Conservation (phyloP, 2,888 invertebrate species). For the Latheticus oryzae region DNA sequence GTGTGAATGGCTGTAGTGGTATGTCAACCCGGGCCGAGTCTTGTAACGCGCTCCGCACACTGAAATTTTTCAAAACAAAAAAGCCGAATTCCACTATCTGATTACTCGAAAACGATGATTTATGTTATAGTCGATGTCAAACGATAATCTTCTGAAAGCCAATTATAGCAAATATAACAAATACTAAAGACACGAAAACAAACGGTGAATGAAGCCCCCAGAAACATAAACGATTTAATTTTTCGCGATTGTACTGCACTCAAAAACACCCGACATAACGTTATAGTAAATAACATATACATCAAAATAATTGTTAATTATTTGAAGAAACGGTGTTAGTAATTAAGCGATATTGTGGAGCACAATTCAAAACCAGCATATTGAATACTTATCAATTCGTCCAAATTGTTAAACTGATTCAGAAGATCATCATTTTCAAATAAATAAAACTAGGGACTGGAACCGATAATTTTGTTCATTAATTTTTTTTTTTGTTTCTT, state of each 20-base stretch:
- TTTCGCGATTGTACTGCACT: background rate
- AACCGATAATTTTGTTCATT: conserved; percentile 55
- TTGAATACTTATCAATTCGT: conserved; percentile 30
- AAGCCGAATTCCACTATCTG: conserved; percentile 38
- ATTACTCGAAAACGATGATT: conserved; percentile 38
- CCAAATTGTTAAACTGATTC: conserved; percentile 38
- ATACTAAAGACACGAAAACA: conserved; percentile 7
- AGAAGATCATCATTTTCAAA: conserved; percentile 54
- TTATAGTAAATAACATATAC: too few relatives aligned
- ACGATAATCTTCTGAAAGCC: conserved; percentile 49
- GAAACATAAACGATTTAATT: conserved; percentile 3
- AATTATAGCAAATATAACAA: conserved; percentile 13
- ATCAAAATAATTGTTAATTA: too few relatives aligned
- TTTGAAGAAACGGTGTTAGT: conserved; percentile 22
- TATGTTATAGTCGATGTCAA: conserved; percentile 42
- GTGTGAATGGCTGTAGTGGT: conserved; percentile 95
- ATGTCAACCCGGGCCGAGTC: conserved; percentile 94
- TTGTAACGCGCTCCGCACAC: conserved; percentile 97
- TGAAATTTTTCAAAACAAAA: conserved; percentile 66
- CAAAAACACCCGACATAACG: too few relatives aligned
- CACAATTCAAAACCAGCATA: conserved; percentile 26
- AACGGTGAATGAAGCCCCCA: conserved; percentile 6
- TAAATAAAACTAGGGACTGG: conserved; percentile 59
- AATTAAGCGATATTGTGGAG: conserved; percentile 20
- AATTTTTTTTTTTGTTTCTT: too few relatives aligned